Percentiles rank a stretch among this genome's conserved stretches.
Conservation (phyloP, 2,888 invertebrate species). For the Clepsis dumicolana region DNA sequence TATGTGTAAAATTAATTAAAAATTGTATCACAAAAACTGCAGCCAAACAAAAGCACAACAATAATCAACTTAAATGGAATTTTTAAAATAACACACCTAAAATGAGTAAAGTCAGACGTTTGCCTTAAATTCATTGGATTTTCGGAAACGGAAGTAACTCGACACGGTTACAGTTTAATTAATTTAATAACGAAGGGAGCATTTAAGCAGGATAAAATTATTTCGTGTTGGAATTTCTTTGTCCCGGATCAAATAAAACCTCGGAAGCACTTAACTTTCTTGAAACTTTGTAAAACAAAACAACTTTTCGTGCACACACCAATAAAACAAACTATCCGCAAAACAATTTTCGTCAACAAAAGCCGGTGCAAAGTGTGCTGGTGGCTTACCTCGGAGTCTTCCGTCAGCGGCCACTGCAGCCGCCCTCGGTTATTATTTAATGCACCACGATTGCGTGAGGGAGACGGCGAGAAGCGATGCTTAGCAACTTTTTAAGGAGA, state of each 20-base stretch:
- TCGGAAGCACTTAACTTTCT: conserved; percentile 9
- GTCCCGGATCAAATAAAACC: not conserved
- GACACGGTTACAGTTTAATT: conserved; percentile 12
- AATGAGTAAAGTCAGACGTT: conserved; percentile 2
- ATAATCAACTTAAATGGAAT: not conserved
- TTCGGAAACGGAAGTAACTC: conserved; percentile 11
- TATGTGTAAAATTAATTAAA: not conserved
- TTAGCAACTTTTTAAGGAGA: conserved; percentile 75
- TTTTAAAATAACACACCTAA: not conserved
- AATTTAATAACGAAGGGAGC: conserved; percentile 3
- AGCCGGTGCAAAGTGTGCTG: conserved; percentile 46
- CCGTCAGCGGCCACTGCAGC: conserved; percentile 56
- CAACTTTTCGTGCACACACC: conserved; percentile 26
- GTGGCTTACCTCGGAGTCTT: conserved; percentile 65
- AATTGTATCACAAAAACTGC: not conserved
- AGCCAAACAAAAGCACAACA: not conserved
- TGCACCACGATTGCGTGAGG: conserved; percentile 73
- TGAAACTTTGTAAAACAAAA: conserved; percentile 29
- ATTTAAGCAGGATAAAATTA: not conserved
- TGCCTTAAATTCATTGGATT: conserved; percentile 12
- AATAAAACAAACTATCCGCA: conserved; percentile 23
- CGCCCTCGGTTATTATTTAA: conserved; percentile 66
- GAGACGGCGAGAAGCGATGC: conserved; percentile 74
- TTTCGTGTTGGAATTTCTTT: conserved; percentile 5
- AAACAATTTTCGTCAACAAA: conserved; percentile 46